phyloP scores from a whole-genome alignment of 2,888 invertebrate genomes.

The Plusia festucae region DNA sequence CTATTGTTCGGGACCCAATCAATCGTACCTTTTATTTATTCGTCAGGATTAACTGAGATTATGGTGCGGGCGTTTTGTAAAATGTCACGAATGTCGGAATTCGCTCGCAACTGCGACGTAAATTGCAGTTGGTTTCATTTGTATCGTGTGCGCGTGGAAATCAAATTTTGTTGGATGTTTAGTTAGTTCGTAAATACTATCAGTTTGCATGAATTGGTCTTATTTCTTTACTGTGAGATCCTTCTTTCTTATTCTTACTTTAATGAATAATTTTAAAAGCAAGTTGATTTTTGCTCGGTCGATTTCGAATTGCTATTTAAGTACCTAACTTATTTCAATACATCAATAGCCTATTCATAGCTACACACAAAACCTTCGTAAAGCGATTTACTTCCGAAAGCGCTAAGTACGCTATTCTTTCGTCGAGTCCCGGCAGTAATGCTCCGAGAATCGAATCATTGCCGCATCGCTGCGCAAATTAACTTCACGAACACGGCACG shows the following conservation, averaged over 20 bases:
- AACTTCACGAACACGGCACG: conserved; percentile 37
- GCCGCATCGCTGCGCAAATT: conserved; percentile 54
- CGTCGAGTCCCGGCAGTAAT: conserved; percentile 26
- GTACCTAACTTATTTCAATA: neutral
- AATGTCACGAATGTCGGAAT: conserved; percentile 18
- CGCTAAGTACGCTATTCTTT: conserved; percentile 32
- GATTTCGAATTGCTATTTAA: too few species aligned
- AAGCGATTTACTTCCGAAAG: conserved; percentile 13
- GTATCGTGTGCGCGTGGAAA: conserved; percentile 27
- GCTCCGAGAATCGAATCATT: conserved; percentile 60
- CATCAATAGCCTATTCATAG: neutral
- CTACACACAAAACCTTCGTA: neutral
- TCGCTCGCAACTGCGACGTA: conserved; percentile 22
- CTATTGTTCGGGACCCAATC: conserved; percentile 53
- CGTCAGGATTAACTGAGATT: conserved; percentile 53
- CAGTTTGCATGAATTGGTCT: conserved; percentile 17
- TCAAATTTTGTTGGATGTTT: conserved; percentile 44
- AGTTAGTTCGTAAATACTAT: conserved; percentile 34
- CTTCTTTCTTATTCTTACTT: too few species aligned
- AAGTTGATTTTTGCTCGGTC: too few species aligned
- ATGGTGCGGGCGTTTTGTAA: conserved; percentile 28
- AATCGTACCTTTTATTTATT: conserved; percentile 59
- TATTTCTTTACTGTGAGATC: too few species aligned
- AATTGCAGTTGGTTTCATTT: conserved; percentile 41
- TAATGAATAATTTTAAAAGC: too few species aligned